These are phyloP conservation scores for Xiphophorus maculatus DNA, from an alignment of 2,113 vertebrate species.

Conservation along the genomic window DNA sequence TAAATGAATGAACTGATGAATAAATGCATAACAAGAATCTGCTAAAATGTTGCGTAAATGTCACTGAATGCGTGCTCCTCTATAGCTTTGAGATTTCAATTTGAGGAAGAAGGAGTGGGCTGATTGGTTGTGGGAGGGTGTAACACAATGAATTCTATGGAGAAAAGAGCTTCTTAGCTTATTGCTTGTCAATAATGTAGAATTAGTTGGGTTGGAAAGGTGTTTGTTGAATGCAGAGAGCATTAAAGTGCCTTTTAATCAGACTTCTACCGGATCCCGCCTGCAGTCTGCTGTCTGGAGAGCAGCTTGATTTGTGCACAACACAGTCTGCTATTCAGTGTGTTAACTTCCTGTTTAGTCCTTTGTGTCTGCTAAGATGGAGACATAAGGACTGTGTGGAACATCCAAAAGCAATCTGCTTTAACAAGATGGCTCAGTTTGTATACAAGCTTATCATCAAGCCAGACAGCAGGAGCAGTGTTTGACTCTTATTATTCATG, in stretches of 20 bases:
- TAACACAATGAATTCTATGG: slow-evolving; percentile 28
- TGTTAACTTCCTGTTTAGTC: slow-evolving; percentile 47
- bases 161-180: not conserved
- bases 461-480: slow-evolving; percentile 38
- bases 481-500: slow-evolving; percentile 74
- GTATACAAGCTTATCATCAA: slow-evolving; percentile 62
- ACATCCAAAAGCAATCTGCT: slow-evolving; percentile 64
- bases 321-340: slow-evolving; percentile 11
- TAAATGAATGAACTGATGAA: slow-evolving; percentile 76
- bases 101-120: slow-evolving; percentile 14
- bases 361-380: slow-evolving; percentile 52
- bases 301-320: slow-evolving; percentile 28
- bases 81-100: slow-evolving; percentile 62
- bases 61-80: slow-evolving; percentile 67
- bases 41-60: slow-evolving; percentile 74
- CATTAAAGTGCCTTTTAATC: slow-evolving; percentile 4
- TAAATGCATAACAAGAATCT: slow-evolving; percentile 77
- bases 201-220: slow-evolving; percentile 25
- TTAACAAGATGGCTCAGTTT: slow-evolving; percentile 64
- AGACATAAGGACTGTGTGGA: slow-evolving; percentile 58
- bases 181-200: slow-evolving; percentile 20
- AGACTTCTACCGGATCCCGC: slow-evolving; percentile 17
- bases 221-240: slow-evolving; percentile 18
- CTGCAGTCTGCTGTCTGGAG: slow-evolving; percentile 12
- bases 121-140: slow-evolving; percentile 37